These are phyloP conservation scores for Oscheius sp. DNA, from an alignment of 2,888 invertebrate genomes.

Conservation along the genomic window DNA sequence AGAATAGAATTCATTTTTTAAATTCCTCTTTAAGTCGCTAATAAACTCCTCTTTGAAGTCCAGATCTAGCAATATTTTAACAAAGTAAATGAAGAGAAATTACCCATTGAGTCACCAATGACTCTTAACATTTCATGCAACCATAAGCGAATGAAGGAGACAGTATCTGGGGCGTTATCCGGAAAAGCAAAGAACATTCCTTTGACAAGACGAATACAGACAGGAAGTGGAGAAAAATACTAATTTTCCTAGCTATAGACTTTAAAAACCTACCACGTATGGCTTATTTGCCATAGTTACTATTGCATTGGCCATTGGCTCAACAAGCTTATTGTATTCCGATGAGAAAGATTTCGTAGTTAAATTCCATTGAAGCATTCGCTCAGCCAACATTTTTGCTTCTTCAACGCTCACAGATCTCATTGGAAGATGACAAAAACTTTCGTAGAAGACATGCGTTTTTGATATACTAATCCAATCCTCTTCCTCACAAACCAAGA, in stretches of 20 bases:
- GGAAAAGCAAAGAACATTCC: constrained; percentile 57
- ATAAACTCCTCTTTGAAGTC: constrained; percentile 25
- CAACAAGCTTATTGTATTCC: constrained; percentile 56
- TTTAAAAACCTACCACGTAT: constrained; percentile 38
- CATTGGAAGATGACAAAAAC: constrained; percentile 43
- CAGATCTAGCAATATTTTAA: constrained; percentile 21
- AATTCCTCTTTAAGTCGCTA: constrained; percentile 25
- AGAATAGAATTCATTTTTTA: constrained; percentile 34
- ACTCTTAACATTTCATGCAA: constrained; percentile 59
- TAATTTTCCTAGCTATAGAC: background rate
- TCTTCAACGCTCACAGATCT: constrained; percentile 32
- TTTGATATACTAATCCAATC: constrained; percentile 43
- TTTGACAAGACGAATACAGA: constrained; percentile 45
- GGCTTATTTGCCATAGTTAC: constrained; percentile 31
- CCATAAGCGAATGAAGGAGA: constrained; percentile 58
- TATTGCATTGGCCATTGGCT: constrained; percentile 50
- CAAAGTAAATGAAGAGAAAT: too few relatives aligned
- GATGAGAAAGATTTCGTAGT: constrained; percentile 58
- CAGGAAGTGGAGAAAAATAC: constrained; percentile 34
- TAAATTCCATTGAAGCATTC: constrained; percentile 48
- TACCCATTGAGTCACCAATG: constrained; percentile 41
- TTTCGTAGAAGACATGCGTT: constrained; percentile 34
- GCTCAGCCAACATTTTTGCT: constrained; percentile 35
- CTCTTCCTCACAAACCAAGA: constrained; percentile 53
- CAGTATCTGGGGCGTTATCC: constrained; percentile 62